Evolutionary conservation across 1,140 invertebrate genomes (phyloP), one percentile per base, ranked within the genome.

Genomic region (Aphaenogaster ashmeadi): DNA sequence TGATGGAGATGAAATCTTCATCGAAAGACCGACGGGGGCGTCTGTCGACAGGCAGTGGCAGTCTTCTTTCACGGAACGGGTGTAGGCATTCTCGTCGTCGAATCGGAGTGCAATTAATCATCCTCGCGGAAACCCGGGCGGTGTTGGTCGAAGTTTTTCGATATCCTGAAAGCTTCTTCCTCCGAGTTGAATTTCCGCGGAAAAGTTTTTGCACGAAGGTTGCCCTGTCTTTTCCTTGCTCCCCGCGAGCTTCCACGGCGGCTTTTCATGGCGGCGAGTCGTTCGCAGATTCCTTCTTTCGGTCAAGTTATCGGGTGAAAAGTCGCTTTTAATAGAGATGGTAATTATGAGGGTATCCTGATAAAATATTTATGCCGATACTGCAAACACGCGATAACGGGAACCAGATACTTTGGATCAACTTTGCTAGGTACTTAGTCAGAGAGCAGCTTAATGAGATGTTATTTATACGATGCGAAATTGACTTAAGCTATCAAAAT

Each of bases 101-200:
- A 91, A 91, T 92, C 87, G 60, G 62, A 84, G 86, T 83, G 89
- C 91, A 87, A 92, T 92, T 92, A 92, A 92, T 92, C 91, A 92
- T 92, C 90, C 90, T 91, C 87, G 83, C 69, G 85, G 89, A 91
- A 92, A 89, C 89, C 81, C 91, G 78, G 85, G 78, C 62, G 71
- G 75, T 74, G 72, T 77, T 79, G 69, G 79, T 74, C 80, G 41
- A 91, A 92, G 88, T 92, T 92, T 92, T 88, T 91, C 91, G 91
- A 92, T 92, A 92, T 92, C 91, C 91, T 89, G 88, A 92, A 92
- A 92, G 88, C 89, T 91, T 89, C 89, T 84, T 84, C 84, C 87
- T 80, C 89, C 78, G 88, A 92, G 89, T 92, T 91, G 66, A 64
- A 91, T 87, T 87, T 89, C 69, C 88, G 83, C 21, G 41, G 44